A percentile compares a stretch with the other conserved stretches of the same genome.
These are phyloP conservation scores for Tyrophagus putrescentiae DNA, from an alignment of 1,140 invertebrate species.

Conservation along the genomic window DNA sequence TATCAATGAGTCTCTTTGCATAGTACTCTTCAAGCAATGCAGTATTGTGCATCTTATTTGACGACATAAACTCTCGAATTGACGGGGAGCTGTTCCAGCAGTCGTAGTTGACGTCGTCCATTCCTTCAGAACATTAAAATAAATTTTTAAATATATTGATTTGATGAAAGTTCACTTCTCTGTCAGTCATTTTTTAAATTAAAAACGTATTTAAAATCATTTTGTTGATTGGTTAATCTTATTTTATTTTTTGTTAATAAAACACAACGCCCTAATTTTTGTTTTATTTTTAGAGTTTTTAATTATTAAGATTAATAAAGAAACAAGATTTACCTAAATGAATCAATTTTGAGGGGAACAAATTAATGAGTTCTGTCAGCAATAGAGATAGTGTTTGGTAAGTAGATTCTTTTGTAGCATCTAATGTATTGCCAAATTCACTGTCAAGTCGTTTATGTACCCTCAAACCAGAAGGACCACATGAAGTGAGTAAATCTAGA, in stretches of 20 bases:
- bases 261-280: neutral
- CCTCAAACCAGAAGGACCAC: too few species aligned
- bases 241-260: neutral
- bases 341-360: slow-evolving; percentile 60
- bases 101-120: slow-evolving; percentile 64
- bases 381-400: slow-evolving; percentile 52
- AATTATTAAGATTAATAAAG: neutral
- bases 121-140: slow-evolving; percentile 18
- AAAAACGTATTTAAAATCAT: too few species aligned
- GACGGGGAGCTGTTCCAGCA: slow-evolving; percentile 68
- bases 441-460: too few species aligned
- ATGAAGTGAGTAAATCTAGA: too few species aligned
- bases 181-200: too few species aligned
- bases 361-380: slow-evolving; percentile 47
- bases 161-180: neutral
- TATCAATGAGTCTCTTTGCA: slow-evolving; percentile 39
- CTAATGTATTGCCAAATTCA: too few species aligned
- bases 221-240: neutral
- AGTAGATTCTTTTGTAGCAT: slow-evolving; percentile 39
- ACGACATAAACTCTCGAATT: slow-evolving; percentile 52
- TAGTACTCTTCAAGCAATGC: slow-evolving; percentile 17
- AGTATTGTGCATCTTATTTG: slow-evolving; percentile 37
- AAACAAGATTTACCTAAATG: slow-evolving; percentile 48
- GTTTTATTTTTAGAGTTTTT: neutral
- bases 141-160: neutral